A percentile compares a stretch with the other conserved stretches of the same genome.
Evolutionary conservation across 1,140 invertebrate genomes (phyloP).

Genomic region (Brachionus koreanus): DNA sequence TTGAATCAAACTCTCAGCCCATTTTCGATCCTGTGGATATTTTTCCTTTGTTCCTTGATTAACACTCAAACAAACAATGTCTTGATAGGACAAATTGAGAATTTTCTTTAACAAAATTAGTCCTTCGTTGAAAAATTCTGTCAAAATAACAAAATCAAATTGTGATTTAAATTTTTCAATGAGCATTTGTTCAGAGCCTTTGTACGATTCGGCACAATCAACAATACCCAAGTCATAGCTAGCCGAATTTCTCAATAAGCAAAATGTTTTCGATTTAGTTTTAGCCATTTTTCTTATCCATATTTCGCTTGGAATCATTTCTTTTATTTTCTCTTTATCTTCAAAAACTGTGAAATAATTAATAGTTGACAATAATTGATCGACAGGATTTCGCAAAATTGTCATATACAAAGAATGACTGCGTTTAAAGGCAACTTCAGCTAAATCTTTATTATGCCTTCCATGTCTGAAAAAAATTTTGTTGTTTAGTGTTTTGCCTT

Average conservation of each 20-base stretch:
- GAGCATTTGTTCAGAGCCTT: neutral
- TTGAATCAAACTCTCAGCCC: neutral
- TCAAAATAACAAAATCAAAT: neutral
- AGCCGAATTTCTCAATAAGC: neutral
- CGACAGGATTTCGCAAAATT: too few species aligned
- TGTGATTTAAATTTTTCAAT: neutral
- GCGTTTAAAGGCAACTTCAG: too few species aligned
- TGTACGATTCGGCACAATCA: neutral
- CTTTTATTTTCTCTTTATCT: too few species aligned
- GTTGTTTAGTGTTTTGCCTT: too few species aligned
- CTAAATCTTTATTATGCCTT: too few species aligned
- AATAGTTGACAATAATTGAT: too few species aligned
- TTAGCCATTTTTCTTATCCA: too few species aligned
- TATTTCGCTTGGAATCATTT: too few species aligned
- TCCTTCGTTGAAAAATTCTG: neutral
- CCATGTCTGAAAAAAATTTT: too few species aligned
- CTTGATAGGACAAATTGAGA: neutral
- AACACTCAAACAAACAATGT: neutral
- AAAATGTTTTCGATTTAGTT: too few species aligned
- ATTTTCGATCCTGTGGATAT: neutral
- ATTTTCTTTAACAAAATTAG: neutral
- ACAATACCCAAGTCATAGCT: neutral
- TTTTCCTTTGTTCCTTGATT: neutral
- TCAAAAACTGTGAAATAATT: too few species aligned
- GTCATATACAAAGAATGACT: too few species aligned